Conservation (phyloP, 2,113 vertebrate genomes). For the Elephantulus edwardii region DNA sequence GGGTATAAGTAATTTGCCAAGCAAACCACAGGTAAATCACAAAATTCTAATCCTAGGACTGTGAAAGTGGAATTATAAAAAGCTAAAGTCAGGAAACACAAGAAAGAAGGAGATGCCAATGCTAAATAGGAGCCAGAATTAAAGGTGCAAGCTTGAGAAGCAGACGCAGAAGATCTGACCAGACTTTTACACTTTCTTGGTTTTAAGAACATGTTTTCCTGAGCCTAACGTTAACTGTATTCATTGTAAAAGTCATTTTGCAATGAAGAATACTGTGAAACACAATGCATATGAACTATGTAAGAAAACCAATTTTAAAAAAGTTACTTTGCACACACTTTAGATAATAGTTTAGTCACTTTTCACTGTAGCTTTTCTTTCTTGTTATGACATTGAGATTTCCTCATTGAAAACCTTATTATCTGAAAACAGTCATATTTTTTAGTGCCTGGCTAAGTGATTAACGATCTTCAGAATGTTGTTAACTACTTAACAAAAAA, state of each 20-base stretch:
- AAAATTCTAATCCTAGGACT: not conserved
- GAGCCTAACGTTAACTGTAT: not conserved
- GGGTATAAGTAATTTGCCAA: not conserved
- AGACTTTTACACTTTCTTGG: not conserved
- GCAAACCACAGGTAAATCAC: not conserved
- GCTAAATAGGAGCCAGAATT: not conserved
- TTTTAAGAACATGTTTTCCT: not conserved
- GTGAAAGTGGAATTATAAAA: not conserved
- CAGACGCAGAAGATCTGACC: too few relatives aligned
- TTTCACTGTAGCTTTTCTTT: not conserved
- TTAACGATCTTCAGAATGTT: conserved; percentile 24
- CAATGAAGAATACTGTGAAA: too few relatives aligned
- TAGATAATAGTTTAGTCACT: not conserved
- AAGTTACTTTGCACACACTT: too few relatives aligned
- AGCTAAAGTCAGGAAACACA: not conserved
- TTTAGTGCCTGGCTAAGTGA: not conserved
- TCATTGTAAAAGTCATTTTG: conserved; percentile 21
- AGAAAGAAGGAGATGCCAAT: not conserved
- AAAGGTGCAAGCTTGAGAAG: not conserved
- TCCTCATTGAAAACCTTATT: not conserved
- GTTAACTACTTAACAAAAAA: not conserved
- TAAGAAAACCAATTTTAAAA: too few relatives aligned
- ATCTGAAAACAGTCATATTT: not conserved
- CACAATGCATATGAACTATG: too few relatives aligned
- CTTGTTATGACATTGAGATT: conserved; percentile 10